Base-by-base conservation (phyloP, 1,140 invertebrate genomes). In the Lordiphosa clarofinis region DNA sequence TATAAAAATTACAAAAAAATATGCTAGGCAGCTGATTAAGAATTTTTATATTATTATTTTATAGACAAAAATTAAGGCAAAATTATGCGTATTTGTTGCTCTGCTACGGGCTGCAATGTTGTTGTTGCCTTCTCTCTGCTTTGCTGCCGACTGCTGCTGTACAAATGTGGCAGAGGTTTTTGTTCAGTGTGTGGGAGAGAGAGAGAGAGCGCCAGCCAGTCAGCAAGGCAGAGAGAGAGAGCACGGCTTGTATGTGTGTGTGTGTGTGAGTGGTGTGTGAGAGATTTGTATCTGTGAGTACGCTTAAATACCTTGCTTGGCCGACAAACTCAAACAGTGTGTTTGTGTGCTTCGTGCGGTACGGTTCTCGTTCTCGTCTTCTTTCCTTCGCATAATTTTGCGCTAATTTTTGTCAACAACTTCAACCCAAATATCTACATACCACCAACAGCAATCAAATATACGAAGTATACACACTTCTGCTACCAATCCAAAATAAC, bases 341-440 rank as follows among this genome's bases (percentile, higher is more conserved):
- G 73, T 86, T 81, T 82, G 67, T 86, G 86, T 82, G 61, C 73
- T 87, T 86, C 76, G 86, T 86, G 60, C 75, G 69, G 70, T 82
- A 53, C 73, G 81, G 75, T 86, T 87, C 79, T 78, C 66, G 65
- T 63, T 81, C n/a, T 47, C 46, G 39, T 70, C 56, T 47, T 72
- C 49, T 58, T 58, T 68, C 40, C 31, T 67, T 56, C 50, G 46
- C 66, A 60, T 37, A 76, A 61, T 65, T 72, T 82, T 84, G 76
- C 78, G 78, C 78, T 84, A 75, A 63, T 78, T 73, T 73, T 73
- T 82, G 78, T 76, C 78, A 64, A 76, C 66, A 76, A 76, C 56
- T 31, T 31, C 56, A 61, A 63, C 55, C 31, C 37, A 53, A 55
- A 43, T 72, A 61, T 40, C 39, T 66, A 49, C 62, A 24, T 24